A percentile compares a stretch with the other conserved stretches of the same genome.
phyloP scores from a whole-genome alignment of 1,140 invertebrate species.

The Lordiphosa clarofinis region DNA sequence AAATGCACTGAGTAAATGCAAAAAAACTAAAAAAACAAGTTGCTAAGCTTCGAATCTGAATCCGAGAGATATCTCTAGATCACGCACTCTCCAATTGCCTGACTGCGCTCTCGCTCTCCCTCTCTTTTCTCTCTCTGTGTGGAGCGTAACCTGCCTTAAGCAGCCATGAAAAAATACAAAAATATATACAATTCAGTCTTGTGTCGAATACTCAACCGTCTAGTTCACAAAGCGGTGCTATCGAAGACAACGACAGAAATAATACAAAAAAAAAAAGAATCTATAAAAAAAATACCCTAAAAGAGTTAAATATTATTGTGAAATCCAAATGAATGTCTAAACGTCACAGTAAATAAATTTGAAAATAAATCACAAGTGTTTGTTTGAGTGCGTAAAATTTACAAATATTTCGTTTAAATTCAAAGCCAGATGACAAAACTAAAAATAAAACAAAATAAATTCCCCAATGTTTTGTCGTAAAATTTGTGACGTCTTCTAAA shows the following conservation, averaged over 20 bases:
- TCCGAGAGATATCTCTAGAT: too few species aligned
- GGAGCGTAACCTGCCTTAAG: not conserved
- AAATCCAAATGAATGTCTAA: slow-evolving; percentile 51
- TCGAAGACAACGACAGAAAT: slow-evolving; percentile 66
- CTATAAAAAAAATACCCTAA: slow-evolving; percentile 4
- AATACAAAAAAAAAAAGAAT: slow-evolving; percentile 7
- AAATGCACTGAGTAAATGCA: too few species aligned
- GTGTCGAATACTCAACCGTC: slow-evolving; percentile 59
- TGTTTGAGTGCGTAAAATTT: slow-evolving; percentile 33
- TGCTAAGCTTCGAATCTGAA: too few species aligned
- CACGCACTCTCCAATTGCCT: too few species aligned
- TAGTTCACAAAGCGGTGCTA: slow-evolving; percentile 43
- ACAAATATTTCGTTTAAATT: slow-evolving; percentile 35
- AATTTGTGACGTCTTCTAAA: slow-evolving; percentile 23
- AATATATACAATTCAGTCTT: slow-evolving; percentile 50
- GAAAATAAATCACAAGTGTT: slow-evolving; percentile 21
- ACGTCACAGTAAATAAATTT: slow-evolving; percentile 25
- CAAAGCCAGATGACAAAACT: slow-evolving; percentile 10
- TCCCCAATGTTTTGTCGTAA: slow-evolving; percentile 29
- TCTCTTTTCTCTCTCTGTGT: not conserved
- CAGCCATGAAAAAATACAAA: slow-evolving; percentile 7
- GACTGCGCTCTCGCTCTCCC: not conserved
- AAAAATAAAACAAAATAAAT: slow-evolving; percentile 28
- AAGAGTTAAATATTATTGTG: slow-evolving; percentile 38
- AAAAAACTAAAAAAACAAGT: not conserved